Evolutionary conservation across 1,140 invertebrate genomes (phyloP).

Genomic region (Nasonia vitripennis): DNA sequence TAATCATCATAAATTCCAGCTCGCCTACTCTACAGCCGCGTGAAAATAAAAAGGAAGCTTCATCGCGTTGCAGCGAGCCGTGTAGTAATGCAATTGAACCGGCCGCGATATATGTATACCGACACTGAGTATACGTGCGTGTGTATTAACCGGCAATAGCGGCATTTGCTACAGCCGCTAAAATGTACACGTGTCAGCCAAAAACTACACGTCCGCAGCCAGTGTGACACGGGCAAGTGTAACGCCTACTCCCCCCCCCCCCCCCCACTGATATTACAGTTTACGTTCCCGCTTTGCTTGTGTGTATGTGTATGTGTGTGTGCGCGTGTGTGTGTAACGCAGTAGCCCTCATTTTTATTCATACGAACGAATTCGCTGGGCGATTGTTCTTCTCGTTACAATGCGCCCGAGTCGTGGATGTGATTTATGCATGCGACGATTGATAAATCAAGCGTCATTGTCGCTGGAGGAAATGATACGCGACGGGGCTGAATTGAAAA

Average conservation of each 20-base stretch:
- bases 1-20: constrained; percentile 19
- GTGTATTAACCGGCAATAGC: background rate
- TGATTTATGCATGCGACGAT: constrained; percentile 29
- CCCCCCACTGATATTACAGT: too few species aligned
- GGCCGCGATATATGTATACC: background rate
- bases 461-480: constrained; percentile 8
- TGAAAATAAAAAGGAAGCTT: background rate
- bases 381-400: constrained; percentile 14
- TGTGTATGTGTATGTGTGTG: background rate
- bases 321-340: background rate
- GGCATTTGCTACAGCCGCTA: background rate
- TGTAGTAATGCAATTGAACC: constrained; percentile 29
- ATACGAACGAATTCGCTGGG: background rate
- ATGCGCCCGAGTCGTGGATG: background rate
- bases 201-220: constrained; percentile 12
- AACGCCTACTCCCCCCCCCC: background rate
- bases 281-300: background rate
- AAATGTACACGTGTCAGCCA: background rate
- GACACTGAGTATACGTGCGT: too few species aligned
- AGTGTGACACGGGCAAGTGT: background rate
- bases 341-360: constrained; percentile 33
- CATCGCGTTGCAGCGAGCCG: background rate
- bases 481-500: background rate
- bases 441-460: constrained; percentile 34
- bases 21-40: background rate